phyloP scores from a whole-genome alignment of 1,140 invertebrate genomes.

The Centruroides sculpturatus region DNA sequence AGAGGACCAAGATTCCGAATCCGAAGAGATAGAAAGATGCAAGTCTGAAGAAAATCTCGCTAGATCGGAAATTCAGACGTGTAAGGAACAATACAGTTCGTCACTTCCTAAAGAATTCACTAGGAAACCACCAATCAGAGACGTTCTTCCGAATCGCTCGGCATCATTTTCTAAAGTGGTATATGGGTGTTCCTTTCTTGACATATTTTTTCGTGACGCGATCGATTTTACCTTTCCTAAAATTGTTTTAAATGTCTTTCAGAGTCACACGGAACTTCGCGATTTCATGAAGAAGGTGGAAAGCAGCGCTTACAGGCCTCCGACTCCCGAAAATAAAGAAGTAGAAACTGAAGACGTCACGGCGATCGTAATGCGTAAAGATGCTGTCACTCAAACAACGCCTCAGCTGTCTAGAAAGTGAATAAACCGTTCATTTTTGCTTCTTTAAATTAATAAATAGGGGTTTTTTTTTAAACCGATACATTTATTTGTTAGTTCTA shows the following conservation, averaged over 20 bases:
- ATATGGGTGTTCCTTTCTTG: too few relatives aligned
- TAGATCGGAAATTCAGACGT: too few relatives aligned
- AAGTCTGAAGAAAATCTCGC: too few relatives aligned
- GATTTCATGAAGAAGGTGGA: slow-evolving; percentile 5
- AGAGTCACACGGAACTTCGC: slow-evolving; percentile 7
- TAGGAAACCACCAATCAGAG: neutral
- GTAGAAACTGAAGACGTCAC: too few relatives aligned
- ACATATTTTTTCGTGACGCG: too few relatives aligned
- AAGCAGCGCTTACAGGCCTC: neutral
- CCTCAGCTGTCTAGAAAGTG: slow-evolving; percentile 3
- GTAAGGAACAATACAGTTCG: too few relatives aligned
- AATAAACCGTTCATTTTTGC: too few relatives aligned
- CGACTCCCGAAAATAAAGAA: slow-evolving; percentile 5
- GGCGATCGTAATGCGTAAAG: neutral
- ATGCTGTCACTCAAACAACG: slow-evolving; percentile 12
- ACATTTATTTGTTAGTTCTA: slow-evolving; percentile 6
- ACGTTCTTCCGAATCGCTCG: neutral
- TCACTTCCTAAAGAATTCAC: too few relatives aligned
- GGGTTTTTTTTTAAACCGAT: neutral
- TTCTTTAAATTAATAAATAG: too few relatives aligned
- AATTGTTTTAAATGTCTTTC: neutral
- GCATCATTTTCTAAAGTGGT: neutral
- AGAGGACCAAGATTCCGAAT: too few relatives aligned
- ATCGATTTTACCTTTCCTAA: too few relatives aligned
- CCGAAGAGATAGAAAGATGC: too few relatives aligned